Conservation (phyloP, 2,797 vertebrate genomes). For the Karalla daura region DNA sequence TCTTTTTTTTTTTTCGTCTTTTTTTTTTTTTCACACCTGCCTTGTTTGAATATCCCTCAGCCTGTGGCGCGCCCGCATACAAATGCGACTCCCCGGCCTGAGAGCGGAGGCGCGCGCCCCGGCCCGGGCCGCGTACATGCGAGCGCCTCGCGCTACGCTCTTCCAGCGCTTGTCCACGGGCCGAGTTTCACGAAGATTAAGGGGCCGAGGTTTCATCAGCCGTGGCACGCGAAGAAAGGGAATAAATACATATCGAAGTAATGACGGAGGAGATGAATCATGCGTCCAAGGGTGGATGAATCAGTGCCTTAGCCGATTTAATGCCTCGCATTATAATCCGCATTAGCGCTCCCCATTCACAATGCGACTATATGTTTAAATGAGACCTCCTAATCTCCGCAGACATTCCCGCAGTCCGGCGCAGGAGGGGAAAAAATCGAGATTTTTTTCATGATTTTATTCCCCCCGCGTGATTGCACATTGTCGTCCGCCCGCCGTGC, state of each 20-base stretch:
- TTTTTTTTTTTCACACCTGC: too few species aligned
- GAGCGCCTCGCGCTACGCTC: constrained; percentile 35
- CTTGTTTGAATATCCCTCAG: constrained; percentile 5
- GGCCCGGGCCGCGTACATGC: too few species aligned
- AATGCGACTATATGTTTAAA: constrained; percentile 65
- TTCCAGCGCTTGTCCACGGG: constrained; percentile 26
- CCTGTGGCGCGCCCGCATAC: background rate
- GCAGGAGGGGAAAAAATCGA: constrained; percentile 42
- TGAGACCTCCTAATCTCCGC: constrained; percentile 66
- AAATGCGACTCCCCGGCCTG: too few species aligned
- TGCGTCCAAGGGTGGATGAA: constrained; percentile 48
- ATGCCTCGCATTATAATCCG: constrained; percentile 72
- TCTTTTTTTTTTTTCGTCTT: constrained; percentile 23
- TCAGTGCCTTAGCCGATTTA: constrained; percentile 63
- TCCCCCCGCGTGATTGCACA: constrained; percentile 40
- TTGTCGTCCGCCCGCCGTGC: constrained; percentile 21
- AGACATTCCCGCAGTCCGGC: constrained; percentile 12
- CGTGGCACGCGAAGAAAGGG: constrained; percentile 65
- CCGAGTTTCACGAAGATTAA: constrained; percentile 58
- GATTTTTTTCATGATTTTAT: constrained; percentile 55
- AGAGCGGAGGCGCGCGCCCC: too few species aligned
- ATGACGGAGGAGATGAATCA: constrained; percentile 68
- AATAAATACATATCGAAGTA: constrained; percentile 73
- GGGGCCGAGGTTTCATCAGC: constrained; percentile 49
- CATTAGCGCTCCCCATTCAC: constrained; percentile 71